A percentile compares a stretch with the other conserved stretches of the same genome.
Conservation (phyloP, 2,888 invertebrate genomes). For the Drosophila pseudotakahashii region DNA sequence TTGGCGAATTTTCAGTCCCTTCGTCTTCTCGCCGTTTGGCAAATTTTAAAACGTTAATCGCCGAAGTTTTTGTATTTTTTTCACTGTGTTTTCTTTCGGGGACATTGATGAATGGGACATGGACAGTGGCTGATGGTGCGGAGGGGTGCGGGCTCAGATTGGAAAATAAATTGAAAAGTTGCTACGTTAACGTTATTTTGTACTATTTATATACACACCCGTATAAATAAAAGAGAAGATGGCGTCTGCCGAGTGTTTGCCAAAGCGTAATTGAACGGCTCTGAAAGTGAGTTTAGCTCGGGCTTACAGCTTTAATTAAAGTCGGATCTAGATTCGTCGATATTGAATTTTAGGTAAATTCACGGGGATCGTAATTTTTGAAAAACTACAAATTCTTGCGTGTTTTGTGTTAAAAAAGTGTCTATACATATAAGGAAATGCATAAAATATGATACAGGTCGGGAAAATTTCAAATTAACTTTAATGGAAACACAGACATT, state of each 20-base stretch:
- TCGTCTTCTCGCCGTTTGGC: slow-evolving; percentile 3
- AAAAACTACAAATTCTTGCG: no score
- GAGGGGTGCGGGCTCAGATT: slow-evolving; percentile 22
- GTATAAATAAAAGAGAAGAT: slow-evolving; percentile 48
- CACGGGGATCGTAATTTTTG: background rate
- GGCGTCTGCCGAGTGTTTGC: slow-evolving; percentile 40
- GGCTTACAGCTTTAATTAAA: slow-evolving; percentile 36
- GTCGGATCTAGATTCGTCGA: background rate
- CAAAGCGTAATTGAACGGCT: slow-evolving; percentile 42
- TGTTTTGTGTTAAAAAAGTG: no score
- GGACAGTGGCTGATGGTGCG: slow-evolving; percentile 21
- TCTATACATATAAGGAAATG: no score
- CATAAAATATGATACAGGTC: no score
- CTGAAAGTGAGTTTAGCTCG: slow-evolving; percentile 36
- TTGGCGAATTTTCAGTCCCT: slow-evolving; percentile 24
- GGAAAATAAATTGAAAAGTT: slow-evolving; percentile 53
- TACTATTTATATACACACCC: slow-evolving; percentile 40
- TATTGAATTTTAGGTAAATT: slow-evolving; percentile 5
- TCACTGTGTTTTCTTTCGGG: slow-evolving; percentile 26
- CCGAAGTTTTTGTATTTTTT: slow-evolving; percentile 36
- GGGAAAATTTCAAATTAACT: no score
- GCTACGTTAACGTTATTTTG: slow-evolving; percentile 39
- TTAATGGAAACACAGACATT: no score
- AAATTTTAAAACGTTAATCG: slow-evolving; percentile 49
- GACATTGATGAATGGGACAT: slow-evolving; percentile 70